These are phyloP conservation scores for Cepaea nemoralis DNA, from an alignment of 1,140 invertebrate genomes.

Conservation along the genomic window DNA sequence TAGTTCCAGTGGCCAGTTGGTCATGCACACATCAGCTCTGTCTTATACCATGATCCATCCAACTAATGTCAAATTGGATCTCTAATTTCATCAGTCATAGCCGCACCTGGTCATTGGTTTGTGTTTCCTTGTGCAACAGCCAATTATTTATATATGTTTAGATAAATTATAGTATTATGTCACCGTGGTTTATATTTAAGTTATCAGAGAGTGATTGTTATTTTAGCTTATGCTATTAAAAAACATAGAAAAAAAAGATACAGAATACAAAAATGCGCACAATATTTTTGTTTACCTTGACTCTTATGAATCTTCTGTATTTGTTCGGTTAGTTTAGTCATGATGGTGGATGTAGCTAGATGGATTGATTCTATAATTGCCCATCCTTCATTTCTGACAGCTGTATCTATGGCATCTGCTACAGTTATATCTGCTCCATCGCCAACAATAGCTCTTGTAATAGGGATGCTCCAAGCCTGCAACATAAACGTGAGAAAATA, in stretches of 20 bases:
- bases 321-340: conserved; percentile 57
- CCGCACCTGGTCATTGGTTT: too few relatives aligned
- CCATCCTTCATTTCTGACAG: conserved; percentile 68
- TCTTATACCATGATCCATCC: too few relatives aligned
- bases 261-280: not conserved
- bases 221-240: too few relatives aligned
- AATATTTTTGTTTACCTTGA: conserved; percentile 55
- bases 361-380: conserved; percentile 67
- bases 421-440: conserved; percentile 61
- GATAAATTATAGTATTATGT: too few relatives aligned
- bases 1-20: too few relatives aligned
- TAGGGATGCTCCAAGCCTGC: conserved; percentile 49
- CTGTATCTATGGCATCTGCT: conserved; percentile 64
- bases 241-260: not conserved
- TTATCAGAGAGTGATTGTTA: too few relatives aligned
- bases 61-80: too few relatives aligned
- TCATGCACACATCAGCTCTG: too few relatives aligned
- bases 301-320: conserved; percentile 59
- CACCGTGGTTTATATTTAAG: too few relatives aligned
- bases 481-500: not conserved
- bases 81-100: too few relatives aligned
- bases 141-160: too few relatives aligned
- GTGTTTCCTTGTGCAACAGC: too few relatives aligned
- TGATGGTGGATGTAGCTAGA: conserved; percentile 58
- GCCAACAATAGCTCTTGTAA: conserved; percentile 59